phyloP scores from a whole-genome alignment of 2,888 invertebrate species.

The Protodeltote pygarga region DNA sequence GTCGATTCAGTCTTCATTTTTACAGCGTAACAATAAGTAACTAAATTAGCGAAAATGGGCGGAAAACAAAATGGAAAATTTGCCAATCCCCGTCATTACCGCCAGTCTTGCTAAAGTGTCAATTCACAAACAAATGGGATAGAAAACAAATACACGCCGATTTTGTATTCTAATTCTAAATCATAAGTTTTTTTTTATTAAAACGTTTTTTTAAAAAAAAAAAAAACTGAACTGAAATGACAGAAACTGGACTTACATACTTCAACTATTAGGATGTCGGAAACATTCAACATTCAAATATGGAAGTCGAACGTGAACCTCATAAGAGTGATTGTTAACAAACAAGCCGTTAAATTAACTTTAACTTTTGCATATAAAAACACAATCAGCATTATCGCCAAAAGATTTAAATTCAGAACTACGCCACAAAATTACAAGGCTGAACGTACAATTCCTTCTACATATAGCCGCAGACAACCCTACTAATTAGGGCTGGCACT shows the following conservation, averaged over 20 bases:
- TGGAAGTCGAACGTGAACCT: too few relatives aligned
- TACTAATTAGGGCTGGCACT: constrained; percentile 43
- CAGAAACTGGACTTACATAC: too few relatives aligned
- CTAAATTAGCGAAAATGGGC: constrained; percentile 15
- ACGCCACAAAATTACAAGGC: constrained; percentile 26
- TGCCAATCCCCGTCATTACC: constrained; percentile 25
- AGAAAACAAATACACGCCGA: constrained; percentile 25
- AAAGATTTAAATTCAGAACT: constrained; percentile 24
- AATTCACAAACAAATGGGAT: constrained; percentile 24
- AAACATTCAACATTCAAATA: too few relatives aligned
- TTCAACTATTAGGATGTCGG: too few relatives aligned
- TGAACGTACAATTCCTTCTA: constrained; percentile 27
- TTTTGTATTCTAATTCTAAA: constrained; percentile 14
- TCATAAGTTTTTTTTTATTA: too few relatives aligned
- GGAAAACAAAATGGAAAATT: constrained; percentile 19
- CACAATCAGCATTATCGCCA: background rate
- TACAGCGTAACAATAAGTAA: too few relatives aligned
- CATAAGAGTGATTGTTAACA: too few relatives aligned
- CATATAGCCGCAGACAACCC: constrained; percentile 26
- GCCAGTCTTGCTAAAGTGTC: constrained; percentile 16
- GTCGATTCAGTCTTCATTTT: too few relatives aligned
- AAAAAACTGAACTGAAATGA: too few relatives aligned
- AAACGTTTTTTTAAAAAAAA: too few relatives aligned
- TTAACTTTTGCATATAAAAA: too few relatives aligned
- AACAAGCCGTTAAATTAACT: too few relatives aligned